Base-by-base conservation (phyloP, 2,797 vertebrate genomes). In the Oryzias dopingdopingensis region DNA sequence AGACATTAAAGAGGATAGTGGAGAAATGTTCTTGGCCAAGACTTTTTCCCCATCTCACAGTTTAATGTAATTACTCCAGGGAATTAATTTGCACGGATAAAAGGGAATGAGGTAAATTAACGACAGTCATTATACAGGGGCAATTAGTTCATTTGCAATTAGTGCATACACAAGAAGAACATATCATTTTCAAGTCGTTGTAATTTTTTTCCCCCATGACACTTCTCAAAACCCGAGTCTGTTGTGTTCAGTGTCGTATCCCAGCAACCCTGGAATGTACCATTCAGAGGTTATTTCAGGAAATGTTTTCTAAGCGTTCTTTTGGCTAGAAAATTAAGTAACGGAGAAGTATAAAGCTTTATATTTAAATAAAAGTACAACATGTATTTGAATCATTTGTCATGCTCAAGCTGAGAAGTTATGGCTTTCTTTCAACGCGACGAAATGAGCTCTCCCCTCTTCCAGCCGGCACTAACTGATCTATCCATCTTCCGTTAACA, bases 201-300 rank as follows among this genome's bases (percentile, higher is more conserved):
- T n/a, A 5, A n/a, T 5, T 17, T 13, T 5, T 23, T 42, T 26
- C 12, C n/a, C 17, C 6, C 4, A 26, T 18, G 32, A 41, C 42
- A 5, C 22, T 42, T 24, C 4, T 7, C 23, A 22, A 17, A 16
- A 56, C 37, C 29, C 4, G 29, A 15, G 10, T 60, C 51, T 65
- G 52, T 76, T 62, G 83, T 82, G 59, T 70, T 56, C 56, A 41
- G 14, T 14, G 29, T 17, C 23, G 86, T 90, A 70, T 86, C 91
- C 53, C 70, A 84, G 90, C 82, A 87, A 91, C 89, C 10, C n/a
- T 6, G 76, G 83, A 59, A 66, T 47, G 49, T 53, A 45, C 79
- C 78, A 90, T 52, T 65, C 52, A 12, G 8, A 55, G 62, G 60
- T 32, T 22, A 13, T 20, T 4, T 2, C 0, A 1, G 23, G 13